Conservation (phyloP, 2,797 vertebrate species). For the Gallinago stenura region DNA sequence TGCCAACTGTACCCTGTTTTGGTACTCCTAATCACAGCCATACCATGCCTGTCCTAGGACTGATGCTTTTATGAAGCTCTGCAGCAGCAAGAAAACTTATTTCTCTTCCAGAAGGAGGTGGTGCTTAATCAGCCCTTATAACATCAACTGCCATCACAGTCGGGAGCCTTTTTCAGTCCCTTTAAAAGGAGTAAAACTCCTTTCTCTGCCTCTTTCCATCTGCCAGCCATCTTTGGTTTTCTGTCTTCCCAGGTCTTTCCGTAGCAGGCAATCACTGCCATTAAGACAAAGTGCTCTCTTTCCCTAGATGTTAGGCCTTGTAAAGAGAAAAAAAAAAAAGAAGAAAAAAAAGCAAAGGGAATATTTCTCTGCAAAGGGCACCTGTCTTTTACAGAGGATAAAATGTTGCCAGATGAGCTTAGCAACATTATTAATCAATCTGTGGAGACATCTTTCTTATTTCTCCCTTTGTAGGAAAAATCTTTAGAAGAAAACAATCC, state of each 20-base stretch:
- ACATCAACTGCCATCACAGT: background rate
- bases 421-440: constrained; percentile 34
- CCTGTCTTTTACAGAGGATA: constrained; percentile 43
- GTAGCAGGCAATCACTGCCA: constrained; percentile 16
- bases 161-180: background rate
- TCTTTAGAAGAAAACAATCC: background rate
- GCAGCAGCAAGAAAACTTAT: background rate
- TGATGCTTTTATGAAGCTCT: background rate
- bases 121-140: background rate
- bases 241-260: background rate
- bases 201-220: background rate
- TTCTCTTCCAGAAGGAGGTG: background rate
- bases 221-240: background rate
- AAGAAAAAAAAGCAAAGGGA: background rate
- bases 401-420: constrained; percentile 16
- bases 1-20: background rate
- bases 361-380: constrained; percentile 50
- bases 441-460: background rate
- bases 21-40: accelerated
- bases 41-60: background rate
- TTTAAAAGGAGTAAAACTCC: background rate
- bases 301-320: background rate
- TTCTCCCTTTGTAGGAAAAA: background rate
- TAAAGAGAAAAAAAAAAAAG: background rate
- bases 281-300: constrained; percentile 22